Evolutionary conservation across 2,797 vertebrate genomes (phyloP).

Genomic region (Manis pentadactyla): DNA sequence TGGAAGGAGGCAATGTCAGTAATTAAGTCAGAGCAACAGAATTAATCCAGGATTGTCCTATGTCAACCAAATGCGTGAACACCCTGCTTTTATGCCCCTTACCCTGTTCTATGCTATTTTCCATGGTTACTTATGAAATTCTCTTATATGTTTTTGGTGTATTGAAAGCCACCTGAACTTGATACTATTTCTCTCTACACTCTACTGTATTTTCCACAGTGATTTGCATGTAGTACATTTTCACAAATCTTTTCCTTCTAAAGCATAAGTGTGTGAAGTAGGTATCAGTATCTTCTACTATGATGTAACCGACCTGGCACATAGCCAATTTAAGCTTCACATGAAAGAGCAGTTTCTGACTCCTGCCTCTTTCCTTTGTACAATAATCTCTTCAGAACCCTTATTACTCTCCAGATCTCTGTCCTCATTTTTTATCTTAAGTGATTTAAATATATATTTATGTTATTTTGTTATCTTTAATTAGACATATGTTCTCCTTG

Average conservation of each 20-base stretch:
- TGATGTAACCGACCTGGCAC: background rate
- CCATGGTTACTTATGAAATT: background rate
- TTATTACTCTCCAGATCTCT: background rate
- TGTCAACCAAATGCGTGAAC: background rate
- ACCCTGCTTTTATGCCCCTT: background rate
- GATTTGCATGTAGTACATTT: background rate
- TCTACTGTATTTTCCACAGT: background rate
- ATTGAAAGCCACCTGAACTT: background rate
- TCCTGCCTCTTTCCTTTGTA: background rate
- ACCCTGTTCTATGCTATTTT: background rate
- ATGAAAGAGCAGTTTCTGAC: background rate
- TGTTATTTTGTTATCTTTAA: background rate
- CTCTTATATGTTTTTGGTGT: background rate
- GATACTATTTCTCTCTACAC: background rate
- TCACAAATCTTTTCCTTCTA: background rate
- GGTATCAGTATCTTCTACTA: background rate
- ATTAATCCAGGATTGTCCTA: background rate
- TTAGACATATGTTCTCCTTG: background rate
- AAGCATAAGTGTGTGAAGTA: background rate
- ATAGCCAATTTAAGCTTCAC: background rate
- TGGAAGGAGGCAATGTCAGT: background rate
- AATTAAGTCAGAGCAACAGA: background rate
- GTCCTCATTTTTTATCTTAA: background rate
- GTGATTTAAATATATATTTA: conserved; percentile 6
- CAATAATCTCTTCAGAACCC: background rate